These are phyloP conservation scores for Hypotaenidia okinawae DNA, from an alignment of 2,797 vertebrate genomes.

Conservation along the genomic window DNA sequence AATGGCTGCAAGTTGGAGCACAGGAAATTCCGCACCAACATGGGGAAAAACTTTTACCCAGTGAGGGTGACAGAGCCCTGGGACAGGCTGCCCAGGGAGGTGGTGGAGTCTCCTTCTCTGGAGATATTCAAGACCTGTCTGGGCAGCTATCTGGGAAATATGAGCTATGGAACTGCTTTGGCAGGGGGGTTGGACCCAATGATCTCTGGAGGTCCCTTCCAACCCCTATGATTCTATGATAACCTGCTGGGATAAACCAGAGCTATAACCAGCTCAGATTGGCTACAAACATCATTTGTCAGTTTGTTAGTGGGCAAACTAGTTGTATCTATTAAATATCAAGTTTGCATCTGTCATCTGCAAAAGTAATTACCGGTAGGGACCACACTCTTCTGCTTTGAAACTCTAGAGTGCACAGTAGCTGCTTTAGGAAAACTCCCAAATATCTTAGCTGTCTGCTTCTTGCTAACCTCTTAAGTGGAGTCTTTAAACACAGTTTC, in stretches of 20 bases:
- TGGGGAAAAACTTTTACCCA: too few species aligned
- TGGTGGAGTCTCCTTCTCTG: too few species aligned
- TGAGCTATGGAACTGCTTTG: too few species aligned
- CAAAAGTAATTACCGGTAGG: neutral
- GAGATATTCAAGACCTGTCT: too few species aligned
- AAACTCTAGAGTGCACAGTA: neutral
- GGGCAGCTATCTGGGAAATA: too few species aligned
- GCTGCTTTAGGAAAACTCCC: neutral
- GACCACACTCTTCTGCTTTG: neutral
- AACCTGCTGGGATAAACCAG: neutral
- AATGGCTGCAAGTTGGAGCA: too few species aligned
- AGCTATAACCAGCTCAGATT: neutral
- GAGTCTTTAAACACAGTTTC: conserved; percentile 14
- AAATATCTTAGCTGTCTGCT: neutral
- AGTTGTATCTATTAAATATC: neutral
- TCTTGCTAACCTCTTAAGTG: conserved; percentile 8
- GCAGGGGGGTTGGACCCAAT: too few species aligned
- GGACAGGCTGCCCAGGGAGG: too few species aligned
- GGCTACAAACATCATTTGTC: accelerated
- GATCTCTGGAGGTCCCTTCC: too few species aligned
- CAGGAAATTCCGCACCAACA: too few species aligned
- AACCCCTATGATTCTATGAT: too few species aligned
- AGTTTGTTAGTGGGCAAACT: neutral
- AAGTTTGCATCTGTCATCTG: neutral
- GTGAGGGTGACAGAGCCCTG: too few species aligned